phyloP scores from a whole-genome alignment of 2,888 invertebrate genomes.

The Cantharis flavilabris region DNA sequence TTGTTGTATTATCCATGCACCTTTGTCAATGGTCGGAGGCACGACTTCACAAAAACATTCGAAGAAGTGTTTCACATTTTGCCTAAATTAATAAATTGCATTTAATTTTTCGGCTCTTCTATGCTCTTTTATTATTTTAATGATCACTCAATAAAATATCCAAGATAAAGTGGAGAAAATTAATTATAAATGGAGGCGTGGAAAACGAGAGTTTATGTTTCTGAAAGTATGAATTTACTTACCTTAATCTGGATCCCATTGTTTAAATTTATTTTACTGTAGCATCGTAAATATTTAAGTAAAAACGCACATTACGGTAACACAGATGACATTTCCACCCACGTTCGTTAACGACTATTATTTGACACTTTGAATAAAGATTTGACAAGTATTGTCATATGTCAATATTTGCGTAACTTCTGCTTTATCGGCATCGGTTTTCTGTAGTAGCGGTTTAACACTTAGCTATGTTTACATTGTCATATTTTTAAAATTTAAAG shows the following conservation, averaged over 20 bases:
- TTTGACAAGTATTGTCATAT: neutral
- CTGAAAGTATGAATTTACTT: slow-evolving; percentile 34
- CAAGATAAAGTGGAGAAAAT: neutral
- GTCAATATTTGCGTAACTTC: neutral
- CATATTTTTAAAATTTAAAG: neutral
- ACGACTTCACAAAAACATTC: slow-evolving; percentile 85
- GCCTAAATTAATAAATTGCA: slow-evolving; percentile 57
- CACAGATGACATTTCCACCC: slow-evolving; percentile 16
- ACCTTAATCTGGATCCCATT: slow-evolving; percentile 61
- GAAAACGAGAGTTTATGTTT: neutral
- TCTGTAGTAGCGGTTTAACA: neutral
- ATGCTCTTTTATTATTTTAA: neutral
- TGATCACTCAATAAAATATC: neutral
- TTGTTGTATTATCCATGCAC: slow-evolving; percentile 78
- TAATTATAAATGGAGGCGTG: neutral
- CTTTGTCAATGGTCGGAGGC: slow-evolving; percentile 65
- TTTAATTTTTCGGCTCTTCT: neutral
- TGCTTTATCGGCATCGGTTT: neutral
- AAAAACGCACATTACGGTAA: slow-evolving; percentile 13
- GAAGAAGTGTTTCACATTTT: slow-evolving; percentile 77
- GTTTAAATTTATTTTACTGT: slow-evolving; percentile 22
- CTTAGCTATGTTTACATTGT: neutral
- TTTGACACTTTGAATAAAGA: neutral
- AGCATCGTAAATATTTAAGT: slow-evolving; percentile 2
- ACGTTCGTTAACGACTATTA: slow-evolving; percentile 7